Conservation (phyloP, 2,888 invertebrate genomes). For the Thecocarcelia acutangulata region DNA sequence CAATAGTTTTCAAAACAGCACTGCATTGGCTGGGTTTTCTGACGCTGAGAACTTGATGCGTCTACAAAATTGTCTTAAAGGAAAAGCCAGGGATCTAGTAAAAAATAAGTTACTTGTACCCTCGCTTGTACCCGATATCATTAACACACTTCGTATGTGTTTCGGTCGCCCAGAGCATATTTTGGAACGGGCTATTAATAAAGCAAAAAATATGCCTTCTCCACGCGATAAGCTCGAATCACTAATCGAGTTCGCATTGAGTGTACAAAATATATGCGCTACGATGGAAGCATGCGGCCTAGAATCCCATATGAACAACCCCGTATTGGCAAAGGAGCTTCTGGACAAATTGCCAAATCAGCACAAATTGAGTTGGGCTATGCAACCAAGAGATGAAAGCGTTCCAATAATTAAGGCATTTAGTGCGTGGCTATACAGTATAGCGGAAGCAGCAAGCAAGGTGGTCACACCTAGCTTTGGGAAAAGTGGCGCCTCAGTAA, state of each 20-base stretch:
- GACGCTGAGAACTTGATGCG: conserved; percentile 27
- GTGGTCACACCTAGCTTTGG: conserved; percentile 14
- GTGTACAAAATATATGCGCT: conserved; percentile 29
- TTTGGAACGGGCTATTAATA: conserved; percentile 35
- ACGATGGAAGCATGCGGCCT: conserved; percentile 16
- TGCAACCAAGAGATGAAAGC: conserved; percentile 19
- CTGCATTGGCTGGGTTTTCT: conserved; percentile 18
- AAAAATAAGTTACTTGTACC: conserved; percentile 25
- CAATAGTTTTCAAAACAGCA: conserved; percentile 44
- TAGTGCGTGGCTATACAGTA: conserved; percentile 26
- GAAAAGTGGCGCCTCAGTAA: background rate
- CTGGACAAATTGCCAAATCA: conserved; percentile 14
- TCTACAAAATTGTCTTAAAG: conserved; percentile 17
- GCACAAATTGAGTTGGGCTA: conserved; percentile 37
- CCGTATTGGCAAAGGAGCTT: background rate
- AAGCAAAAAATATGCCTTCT: conserved; percentile 20
- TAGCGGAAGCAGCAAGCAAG: conserved; percentile 35
- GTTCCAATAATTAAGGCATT: conserved; percentile 22
- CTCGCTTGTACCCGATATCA: conserved; percentile 9
- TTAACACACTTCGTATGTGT: conserved; percentile 21
- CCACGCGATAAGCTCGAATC: conserved; percentile 16
- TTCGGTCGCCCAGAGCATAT: conserved; percentile 40
- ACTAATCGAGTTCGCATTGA: conserved; percentile 22
- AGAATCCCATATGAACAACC: conserved; percentile 5
- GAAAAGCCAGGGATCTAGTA: conserved; percentile 20